These are phyloP conservation scores for Brachionus angularis DNA, from an alignment of 1,140 invertebrate species.

Conservation along the genomic window DNA sequence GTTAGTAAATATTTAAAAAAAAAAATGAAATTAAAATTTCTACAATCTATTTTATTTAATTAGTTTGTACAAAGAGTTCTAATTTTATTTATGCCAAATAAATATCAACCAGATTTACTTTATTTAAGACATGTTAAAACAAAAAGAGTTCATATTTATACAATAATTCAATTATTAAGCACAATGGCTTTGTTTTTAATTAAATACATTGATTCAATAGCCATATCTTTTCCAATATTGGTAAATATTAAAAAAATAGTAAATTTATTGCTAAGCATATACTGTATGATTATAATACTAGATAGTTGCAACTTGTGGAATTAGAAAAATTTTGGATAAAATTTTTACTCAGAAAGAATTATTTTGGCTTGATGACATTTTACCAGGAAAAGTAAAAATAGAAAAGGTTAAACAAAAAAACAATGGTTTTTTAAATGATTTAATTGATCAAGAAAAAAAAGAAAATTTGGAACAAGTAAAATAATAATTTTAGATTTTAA, in stretches of 20 bases:
- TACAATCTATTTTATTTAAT: not conserved
- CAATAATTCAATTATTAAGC: slow-evolving; percentile 68
- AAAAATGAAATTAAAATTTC: not conserved
- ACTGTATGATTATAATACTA: slow-evolving; percentile 49
- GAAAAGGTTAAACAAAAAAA: no score
- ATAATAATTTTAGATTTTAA: no score
- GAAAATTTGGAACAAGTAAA: no score
- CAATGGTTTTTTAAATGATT: no score
- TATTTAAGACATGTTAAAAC: slow-evolving; percentile 89
- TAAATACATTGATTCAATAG: slow-evolving; percentile 62
- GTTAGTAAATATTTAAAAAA: slow-evolving; percentile 40
- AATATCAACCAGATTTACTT: slow-evolving; percentile 94
- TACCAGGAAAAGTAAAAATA: slow-evolving; percentile 67
- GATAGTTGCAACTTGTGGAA: slow-evolving; percentile 93
- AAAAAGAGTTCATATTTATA: slow-evolving; percentile 83
- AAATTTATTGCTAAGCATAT: not conserved
- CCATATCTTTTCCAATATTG: slow-evolving; percentile 95
- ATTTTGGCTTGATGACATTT: slow-evolving; percentile 92
- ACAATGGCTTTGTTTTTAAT: slow-evolving; percentile 44
- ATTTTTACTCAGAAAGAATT: slow-evolving; percentile 86
- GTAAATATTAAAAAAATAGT: slow-evolving; percentile 54
- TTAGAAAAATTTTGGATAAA: slow-evolving; percentile 84
- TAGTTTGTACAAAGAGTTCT: slow-evolving; percentile 2
- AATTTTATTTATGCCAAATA: slow-evolving; percentile 82
- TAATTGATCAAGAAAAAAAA: no score